phyloP scores from a whole-genome alignment of 2,888 invertebrate genomes.

The Pyrgus malvae region DNA sequence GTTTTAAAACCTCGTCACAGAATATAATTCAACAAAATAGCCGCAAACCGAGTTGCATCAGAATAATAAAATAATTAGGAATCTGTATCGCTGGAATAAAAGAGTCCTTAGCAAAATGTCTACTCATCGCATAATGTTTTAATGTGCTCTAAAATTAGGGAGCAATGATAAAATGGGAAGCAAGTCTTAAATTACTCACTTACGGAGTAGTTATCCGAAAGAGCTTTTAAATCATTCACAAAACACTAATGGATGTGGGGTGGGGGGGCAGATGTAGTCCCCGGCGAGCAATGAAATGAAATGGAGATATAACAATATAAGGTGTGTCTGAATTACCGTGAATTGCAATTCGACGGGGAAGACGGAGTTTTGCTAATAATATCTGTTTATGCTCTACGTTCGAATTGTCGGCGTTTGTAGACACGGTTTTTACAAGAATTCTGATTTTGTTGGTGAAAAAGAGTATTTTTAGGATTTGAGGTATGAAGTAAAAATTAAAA shows the following conservation, averaged over 20 bases:
- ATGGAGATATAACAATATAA: slow-evolving; percentile 78
- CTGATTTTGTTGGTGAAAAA: too few species aligned
- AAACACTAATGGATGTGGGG: slow-evolving; percentile 82
- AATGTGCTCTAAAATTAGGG: slow-evolving; percentile 81
- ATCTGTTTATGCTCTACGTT: too few species aligned
- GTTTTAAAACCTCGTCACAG: too few species aligned
- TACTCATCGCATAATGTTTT: slow-evolving; percentile 64
- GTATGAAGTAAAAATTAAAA: too few species aligned
- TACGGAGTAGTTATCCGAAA: slow-evolving; percentile 82
- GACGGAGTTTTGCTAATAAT: neutral
- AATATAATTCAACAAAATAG: slow-evolving; percentile 4
- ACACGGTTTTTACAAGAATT: too few species aligned
- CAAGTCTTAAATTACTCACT: slow-evolving; percentile 82
- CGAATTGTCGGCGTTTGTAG: too few species aligned
- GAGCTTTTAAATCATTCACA: slow-evolving; percentile 83
- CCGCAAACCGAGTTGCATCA: slow-evolving; percentile 11
- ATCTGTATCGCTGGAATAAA: slow-evolving; percentile 22
- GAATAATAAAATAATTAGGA: slow-evolving; percentile 27
- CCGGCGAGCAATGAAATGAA: slow-evolving; percentile 73
- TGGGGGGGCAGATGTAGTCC: slow-evolving; percentile 69
- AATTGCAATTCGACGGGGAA: slow-evolving; percentile 57
- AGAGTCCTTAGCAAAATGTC: slow-evolving; percentile 26
- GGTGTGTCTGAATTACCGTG: slow-evolving; percentile 68
- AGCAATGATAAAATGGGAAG: slow-evolving; percentile 80
- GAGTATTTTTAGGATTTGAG: too few species aligned